These are phyloP conservation scores for Hylaeus volcanicus DNA, from an alignment of 1,140 invertebrate genomes.

Conservation along the genomic window DNA sequence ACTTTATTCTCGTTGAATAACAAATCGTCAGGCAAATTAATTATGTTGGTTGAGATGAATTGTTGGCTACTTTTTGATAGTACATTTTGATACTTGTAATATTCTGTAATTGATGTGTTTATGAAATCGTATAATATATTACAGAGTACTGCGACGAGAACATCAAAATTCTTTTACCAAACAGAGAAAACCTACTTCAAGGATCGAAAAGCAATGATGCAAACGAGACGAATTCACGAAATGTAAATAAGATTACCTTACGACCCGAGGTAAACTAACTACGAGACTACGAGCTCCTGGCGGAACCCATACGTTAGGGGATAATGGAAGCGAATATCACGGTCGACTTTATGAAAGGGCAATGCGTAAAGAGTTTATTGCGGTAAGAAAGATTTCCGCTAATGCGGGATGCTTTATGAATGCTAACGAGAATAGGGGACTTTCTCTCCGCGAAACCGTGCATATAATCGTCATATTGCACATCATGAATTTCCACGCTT, in stretches of 20 bases:
- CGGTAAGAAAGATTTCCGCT: neutral
- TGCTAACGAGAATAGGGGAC: conserved; percentile 22
- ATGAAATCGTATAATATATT: too few species aligned
- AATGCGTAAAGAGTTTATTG: neutral
- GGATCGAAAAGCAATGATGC: too few species aligned
- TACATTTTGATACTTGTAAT: too few species aligned
- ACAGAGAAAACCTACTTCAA: too few species aligned
- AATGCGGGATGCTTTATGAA: conserved; percentile 19
- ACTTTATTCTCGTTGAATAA: too few species aligned
- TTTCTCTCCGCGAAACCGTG: conserved; percentile 4
- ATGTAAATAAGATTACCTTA: neutral
- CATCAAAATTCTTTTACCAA: too few species aligned
- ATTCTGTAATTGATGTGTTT: too few species aligned
- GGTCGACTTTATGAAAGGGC: neutral
- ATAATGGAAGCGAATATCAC: neutral
- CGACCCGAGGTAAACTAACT: neutral
- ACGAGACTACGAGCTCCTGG: too few species aligned
- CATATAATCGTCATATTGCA: conserved; percentile 26
- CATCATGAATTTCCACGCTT: conserved; percentile 38
- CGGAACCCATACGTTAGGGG: neutral
- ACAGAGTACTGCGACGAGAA: too few species aligned
- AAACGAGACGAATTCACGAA: neutral
- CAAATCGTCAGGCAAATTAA: too few species aligned
- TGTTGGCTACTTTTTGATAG: too few species aligned
- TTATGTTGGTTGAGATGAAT: too few species aligned